Conservation (phyloP, 2,113 vertebrate genomes). For the Nerophis ophidion region DNA sequence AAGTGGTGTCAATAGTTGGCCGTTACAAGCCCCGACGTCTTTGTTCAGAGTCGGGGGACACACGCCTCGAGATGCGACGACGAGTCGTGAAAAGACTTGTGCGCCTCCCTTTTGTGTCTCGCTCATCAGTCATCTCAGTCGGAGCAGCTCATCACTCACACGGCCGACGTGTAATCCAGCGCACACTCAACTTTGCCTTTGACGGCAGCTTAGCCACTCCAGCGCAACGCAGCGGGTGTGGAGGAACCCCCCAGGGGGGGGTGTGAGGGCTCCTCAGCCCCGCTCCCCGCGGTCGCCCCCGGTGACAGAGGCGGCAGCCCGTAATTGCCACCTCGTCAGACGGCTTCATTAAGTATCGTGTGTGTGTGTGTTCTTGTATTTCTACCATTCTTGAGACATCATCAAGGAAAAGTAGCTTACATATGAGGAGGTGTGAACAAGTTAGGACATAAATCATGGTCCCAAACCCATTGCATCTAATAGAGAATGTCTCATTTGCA, state of each 20-base stretch:
- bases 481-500: no score
- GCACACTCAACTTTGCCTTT: conserved; percentile 45
- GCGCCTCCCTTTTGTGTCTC: not conserved
- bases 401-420: no score
- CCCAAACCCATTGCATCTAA: no score
- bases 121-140: not conserved
- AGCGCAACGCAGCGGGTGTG: conserved; percentile 52
- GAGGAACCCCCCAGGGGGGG: conserved; percentile 57
- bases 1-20: no score
- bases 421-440: no score
- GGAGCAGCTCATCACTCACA: not conserved
- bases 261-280: conserved; percentile 29
- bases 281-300: conserved; percentile 53
- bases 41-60: no score
- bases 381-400: no score
- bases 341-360: conserved; percentile 85
- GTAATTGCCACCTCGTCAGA: conserved; percentile 81
- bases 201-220: conserved; percentile 63
- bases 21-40: no score
- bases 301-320: conserved; percentile 71
- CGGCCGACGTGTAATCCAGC: conserved; percentile 50
- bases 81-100: no score
- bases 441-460: no score
- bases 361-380: conserved; percentile 38
- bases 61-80: no score